Evolutionary conservation across 2,797 vertebrate genomes (phyloP).

Genomic region (Esox lucius): DNA sequence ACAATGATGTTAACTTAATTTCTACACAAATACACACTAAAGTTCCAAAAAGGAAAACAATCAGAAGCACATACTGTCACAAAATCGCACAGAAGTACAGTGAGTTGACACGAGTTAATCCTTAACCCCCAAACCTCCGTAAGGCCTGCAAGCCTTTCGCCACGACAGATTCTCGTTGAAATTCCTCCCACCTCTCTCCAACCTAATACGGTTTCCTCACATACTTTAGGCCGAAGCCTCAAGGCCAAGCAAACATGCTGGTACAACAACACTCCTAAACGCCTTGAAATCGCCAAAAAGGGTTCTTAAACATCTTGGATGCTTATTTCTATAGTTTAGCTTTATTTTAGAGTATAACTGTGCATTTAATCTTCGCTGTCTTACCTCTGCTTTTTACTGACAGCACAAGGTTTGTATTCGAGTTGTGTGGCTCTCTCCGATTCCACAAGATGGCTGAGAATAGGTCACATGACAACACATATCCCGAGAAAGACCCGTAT

Average conservation of each 20-base stretch:
- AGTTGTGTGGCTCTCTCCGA: constrained; percentile 75
- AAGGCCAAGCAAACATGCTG: constrained; percentile 70
- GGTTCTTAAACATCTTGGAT: constrained; percentile 30
- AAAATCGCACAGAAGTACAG: background rate
- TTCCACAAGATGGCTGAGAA: constrained; percentile 83
- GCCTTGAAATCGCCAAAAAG: constrained; percentile 23
- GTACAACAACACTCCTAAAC: constrained; percentile 46
- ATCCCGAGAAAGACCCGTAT: constrained; percentile 59
- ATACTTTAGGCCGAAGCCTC: constrained; percentile 63
- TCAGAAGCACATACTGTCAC: background rate
- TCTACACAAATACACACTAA: background rate
- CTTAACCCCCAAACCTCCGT: constrained; percentile 24
- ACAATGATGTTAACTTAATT: background rate
- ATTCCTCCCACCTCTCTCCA: constrained; percentile 24
- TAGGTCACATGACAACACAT: constrained; percentile 75
- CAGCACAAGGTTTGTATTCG: constrained; percentile 81
- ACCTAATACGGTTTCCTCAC: constrained; percentile 24
- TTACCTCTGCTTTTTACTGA: constrained; percentile 82
- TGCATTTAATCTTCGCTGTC: constrained; percentile 69
- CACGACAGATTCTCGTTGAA: constrained; percentile 49
- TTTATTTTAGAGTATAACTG: constrained; percentile 38
- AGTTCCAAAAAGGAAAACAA: rapidly evolving
- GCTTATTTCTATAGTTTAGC: constrained; percentile 27
- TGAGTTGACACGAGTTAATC: constrained; percentile 39
- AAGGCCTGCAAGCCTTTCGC: constrained; percentile 60